phyloP scores from a whole-genome alignment of 2,797 vertebrate genomes.

The Neosalanx taihuensis region DNA sequence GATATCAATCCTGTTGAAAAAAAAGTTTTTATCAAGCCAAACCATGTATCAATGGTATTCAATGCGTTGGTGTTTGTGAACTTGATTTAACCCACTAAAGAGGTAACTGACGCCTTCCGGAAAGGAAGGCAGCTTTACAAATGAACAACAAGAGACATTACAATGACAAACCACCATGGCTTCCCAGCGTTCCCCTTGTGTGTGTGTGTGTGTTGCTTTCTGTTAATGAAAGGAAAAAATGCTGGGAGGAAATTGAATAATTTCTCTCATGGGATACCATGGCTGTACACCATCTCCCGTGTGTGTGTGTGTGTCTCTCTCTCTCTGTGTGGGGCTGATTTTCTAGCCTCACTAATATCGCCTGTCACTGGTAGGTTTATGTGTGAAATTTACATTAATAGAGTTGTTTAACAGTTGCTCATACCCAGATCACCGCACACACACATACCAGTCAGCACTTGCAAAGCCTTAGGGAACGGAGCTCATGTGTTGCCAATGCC shows the following conservation, averaged over 20 bases:
- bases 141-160: slow-evolving; percentile 35
- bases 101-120: slow-evolving; percentile 56
- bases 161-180: slow-evolving; percentile 52
- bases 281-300: slow-evolving; percentile 27
- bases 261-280: slow-evolving; percentile 38
- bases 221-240: slow-evolving; percentile 44
- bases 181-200: slow-evolving; percentile 21
- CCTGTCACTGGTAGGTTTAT: not conserved
- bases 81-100: slow-evolving; percentile 66
- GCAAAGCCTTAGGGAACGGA: not conserved
- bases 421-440: not conserved
- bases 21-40: too few relatives aligned
- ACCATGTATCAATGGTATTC: too few relatives aligned
- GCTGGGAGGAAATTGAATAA: slow-evolving; percentile 54
- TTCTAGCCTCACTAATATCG: not conserved
- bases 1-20: too few relatives aligned
- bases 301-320: slow-evolving; percentile 1
- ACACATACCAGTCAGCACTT: slow-evolving; percentile 5
- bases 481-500: not conserved
- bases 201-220: not conserved
- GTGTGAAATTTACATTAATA: not conserved
- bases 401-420: not conserved
- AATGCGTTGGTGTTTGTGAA: slow-evolving; percentile 53
- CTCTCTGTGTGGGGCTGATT: not conserved
- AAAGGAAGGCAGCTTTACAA: slow-evolving; percentile 55